Percentiles rank a stretch among this genome's conserved stretches.
These are phyloP conservation scores for Caprella mutica DNA, from an alignment of 2,888 invertebrate genomes.

Conservation along the genomic window DNA sequence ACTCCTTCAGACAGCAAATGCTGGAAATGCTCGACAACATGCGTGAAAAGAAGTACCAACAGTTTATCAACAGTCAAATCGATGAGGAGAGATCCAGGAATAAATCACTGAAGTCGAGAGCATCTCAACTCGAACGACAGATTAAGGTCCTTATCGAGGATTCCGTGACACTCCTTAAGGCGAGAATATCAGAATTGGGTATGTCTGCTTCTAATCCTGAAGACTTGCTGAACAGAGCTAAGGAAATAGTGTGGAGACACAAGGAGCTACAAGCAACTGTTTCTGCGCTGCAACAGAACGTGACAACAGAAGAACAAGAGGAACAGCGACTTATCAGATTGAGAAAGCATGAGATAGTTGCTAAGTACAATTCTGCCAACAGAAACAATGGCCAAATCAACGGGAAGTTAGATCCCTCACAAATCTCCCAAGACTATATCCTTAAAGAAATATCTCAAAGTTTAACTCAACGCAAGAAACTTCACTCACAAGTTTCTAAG, in stretches of 20 bases:
- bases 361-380: conserved; percentile 18
- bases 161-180: conserved; percentile 75
- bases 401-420: conserved; percentile 35
- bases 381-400: conserved; percentile 28
- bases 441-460: conserved; percentile 76
- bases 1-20: conserved; percentile 74
- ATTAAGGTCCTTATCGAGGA: conserved; percentile 83
- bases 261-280: conserved; percentile 84
- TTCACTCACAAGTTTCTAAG: conserved; percentile 63
- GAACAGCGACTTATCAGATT: conserved; percentile 60
- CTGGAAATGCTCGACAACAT: conserved; percentile 71
- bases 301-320: conserved; percentile 59
- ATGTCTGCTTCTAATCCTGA: conserved; percentile 47
- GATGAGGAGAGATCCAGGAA: conserved; percentile 74
- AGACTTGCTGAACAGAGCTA: conserved; percentile 41
- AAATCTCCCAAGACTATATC: conserved; percentile 61
- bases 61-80: conserved; percentile 60
- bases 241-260: conserved; percentile 74
- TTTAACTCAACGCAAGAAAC: conserved; percentile 66
- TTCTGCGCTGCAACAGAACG: conserved; percentile 67
- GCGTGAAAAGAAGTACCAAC: conserved; percentile 63
- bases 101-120: conserved; percentile 65
- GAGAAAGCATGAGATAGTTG: conserved; percentile 53
- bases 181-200: conserved; percentile 80
- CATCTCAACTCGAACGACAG: conserved; percentile 84